These are phyloP conservation scores for Thamnophis sirtalis DNA, from an alignment of 2,113 vertebrate species.

Conservation along the genomic window DNA sequence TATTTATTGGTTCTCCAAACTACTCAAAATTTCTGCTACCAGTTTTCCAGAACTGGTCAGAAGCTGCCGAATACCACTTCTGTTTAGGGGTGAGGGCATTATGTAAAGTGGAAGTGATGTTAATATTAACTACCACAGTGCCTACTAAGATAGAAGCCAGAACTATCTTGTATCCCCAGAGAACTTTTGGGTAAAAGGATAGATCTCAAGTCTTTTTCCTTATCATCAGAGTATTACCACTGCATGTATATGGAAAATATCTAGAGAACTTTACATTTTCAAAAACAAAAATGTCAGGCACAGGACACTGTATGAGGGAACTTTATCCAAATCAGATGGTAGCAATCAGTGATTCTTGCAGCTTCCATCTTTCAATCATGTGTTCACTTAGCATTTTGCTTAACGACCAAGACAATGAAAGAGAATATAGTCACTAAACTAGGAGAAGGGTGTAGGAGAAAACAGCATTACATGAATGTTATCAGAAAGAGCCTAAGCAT, in stretches of 20 bases:
- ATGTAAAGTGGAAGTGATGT: neutral
- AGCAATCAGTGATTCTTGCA: neutral
- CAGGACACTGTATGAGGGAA: neutral
- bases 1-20: too few species aligned
- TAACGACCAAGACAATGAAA: neutral
- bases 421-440: neutral
- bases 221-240: neutral
- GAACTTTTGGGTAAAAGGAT: neutral
- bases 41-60: too few species aligned
- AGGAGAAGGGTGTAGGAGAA: neutral
- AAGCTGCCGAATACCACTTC: too few species aligned
- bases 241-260: neutral
- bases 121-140: neutral
- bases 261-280: neutral
- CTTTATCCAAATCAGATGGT: neutral
- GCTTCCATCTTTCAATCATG: neutral
- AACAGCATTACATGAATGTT: neutral
- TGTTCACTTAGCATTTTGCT: neutral
- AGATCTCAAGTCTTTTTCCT: neutral
- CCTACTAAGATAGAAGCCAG: neutral
- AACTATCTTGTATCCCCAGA: neutral
- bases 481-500: neutral
- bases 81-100: neutral
- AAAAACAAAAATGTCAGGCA: neutral
- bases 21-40: too few species aligned